Evolutionary conservation across 2,888 invertebrate genomes (phyloP).

Genomic region (Diarsia brunnea): DNA sequence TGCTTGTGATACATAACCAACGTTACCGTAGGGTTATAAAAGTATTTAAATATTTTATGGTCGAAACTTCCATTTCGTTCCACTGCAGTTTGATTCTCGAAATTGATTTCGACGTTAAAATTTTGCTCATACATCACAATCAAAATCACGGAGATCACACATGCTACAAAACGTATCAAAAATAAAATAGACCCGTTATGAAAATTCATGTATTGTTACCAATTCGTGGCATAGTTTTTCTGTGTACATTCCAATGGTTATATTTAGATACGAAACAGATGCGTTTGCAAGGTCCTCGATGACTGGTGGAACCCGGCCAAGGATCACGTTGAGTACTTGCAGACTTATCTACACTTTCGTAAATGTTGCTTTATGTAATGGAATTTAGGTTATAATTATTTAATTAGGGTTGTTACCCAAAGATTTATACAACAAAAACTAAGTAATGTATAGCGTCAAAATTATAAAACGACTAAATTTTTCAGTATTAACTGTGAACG

Average conservation of each 20-base stretch:
- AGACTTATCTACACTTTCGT: slow-evolving; percentile 42
- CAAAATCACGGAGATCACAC: slow-evolving; percentile 72
- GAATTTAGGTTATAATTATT: slow-evolving; percentile 57
- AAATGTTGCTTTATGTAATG: slow-evolving; percentile 43
- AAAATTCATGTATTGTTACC: slow-evolving; percentile 57
- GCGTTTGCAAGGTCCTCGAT: slow-evolving; percentile 48
- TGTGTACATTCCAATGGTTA: slow-evolving; percentile 64
- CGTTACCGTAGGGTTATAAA: slow-evolving; percentile 75
- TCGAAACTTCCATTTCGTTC: slow-evolving; percentile 52
- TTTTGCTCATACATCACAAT: slow-evolving; percentile 57
- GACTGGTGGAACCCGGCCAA: neutral
- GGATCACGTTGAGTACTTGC: slow-evolving; percentile 31
- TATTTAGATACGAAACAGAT: slow-evolving; percentile 48
- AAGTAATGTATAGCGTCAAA: slow-evolving; percentile 62
- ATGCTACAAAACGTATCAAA: slow-evolving; percentile 37
- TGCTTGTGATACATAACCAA: slow-evolving; percentile 74
- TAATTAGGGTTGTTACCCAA: slow-evolving; percentile 48
- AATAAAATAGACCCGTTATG: slow-evolving; percentile 23
- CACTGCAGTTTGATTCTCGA: slow-evolving; percentile 49
- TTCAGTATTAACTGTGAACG: slow-evolving; percentile 85
- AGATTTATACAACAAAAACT: slow-evolving; percentile 43
- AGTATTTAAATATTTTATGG: slow-evolving; percentile 56
- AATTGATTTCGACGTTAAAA: slow-evolving; percentile 30
- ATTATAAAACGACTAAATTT: slow-evolving; percentile 64
- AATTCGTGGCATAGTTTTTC: slow-evolving; percentile 58